phyloP scores from a whole-genome alignment of 2,888 invertebrate species.

The Hydriomena furcata region DNA sequence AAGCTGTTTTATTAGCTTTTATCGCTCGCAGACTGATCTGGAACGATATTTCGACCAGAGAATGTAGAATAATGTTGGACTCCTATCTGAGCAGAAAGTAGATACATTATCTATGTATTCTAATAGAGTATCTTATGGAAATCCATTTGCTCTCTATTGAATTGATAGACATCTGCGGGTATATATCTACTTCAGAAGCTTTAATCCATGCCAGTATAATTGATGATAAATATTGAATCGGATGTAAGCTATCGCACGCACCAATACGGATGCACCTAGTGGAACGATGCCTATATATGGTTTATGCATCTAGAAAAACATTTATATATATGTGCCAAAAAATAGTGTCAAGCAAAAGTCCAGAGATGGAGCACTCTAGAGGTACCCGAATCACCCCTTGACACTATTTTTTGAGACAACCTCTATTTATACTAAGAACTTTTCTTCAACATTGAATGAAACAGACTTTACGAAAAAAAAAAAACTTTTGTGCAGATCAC shows the following conservation, averaged over 20 bases:
- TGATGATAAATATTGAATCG: constrained; percentile 3
- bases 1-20: constrained; percentile 36
- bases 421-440: background rate
- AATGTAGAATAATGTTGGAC: constrained; percentile 12
- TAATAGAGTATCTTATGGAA: constrained; percentile 6
- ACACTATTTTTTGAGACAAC: no score
- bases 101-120: background rate
- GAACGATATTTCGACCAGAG: constrained; percentile 16
- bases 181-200: constrained; percentile 5
- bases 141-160: constrained; percentile 3
- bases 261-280: background rate
- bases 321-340: no score
- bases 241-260: constrained; percentile 1
- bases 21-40: constrained; percentile 23
- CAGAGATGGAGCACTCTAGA: no score
- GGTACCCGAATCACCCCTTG: no score
- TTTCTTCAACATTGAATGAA: background rate
- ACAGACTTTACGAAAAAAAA: background rate
- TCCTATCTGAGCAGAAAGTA: constrained; percentile 4
- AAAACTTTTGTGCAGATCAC: constrained; percentile 3
- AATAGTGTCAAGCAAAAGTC: no score
- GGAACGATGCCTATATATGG: background rate
- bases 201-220: constrained; percentile 4
- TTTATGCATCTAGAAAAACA: background rate
- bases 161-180: no score